Base-by-base conservation (phyloP, 2,888 invertebrate genomes). In the Pharmacophagus antenor region DNA sequence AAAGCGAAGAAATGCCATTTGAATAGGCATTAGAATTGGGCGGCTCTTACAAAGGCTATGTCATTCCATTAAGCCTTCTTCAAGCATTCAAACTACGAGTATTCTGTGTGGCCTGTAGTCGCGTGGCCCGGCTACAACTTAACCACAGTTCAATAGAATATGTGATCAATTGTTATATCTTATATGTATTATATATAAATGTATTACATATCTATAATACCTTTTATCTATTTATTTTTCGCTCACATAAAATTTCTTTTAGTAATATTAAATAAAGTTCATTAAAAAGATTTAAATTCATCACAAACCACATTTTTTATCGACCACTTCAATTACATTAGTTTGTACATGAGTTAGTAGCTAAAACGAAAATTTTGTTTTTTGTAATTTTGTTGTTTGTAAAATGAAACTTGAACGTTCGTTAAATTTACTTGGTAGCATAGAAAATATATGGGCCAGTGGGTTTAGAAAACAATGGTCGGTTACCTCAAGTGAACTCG, bases 1-100 rank as follows among this genome's bases (percentile, higher is more conserved):
- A 90, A 90, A 84, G 86, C 81, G 82, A 80, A 84, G 86, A 88
- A 85, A 88, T 88, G 88, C 89, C 87, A 88, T 88, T 84, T 90
- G 87, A 90, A 90, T 89, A 85, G 88, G 88, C 89, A 88, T 88
- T 86, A 82, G 88, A 89, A 89, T 89, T 90, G 88, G 89, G 88
- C 90, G 90, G 90, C 85, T 81, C 76, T 80, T 74, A 88, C 89
- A 90, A 90, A 89, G 89, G 84, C 84, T 79, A 77, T 88, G 89
- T 89, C 89, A 90, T 88, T 88, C 88, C 84, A 89, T 90, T 89
- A 89, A 88, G 86, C 87, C 87, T 87, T 80, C 88, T 90, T 89
- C 83, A 86, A 85, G 84, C 78, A 76, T 83, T 82, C 81, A 80
- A 78, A 76, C 72, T 79, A n/a, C n/a, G n/a, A n/a, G n/a, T n/a